phyloP scores from a whole-genome alignment of 1,140 invertebrate species.

The Drosophila biarmipes region DNA sequence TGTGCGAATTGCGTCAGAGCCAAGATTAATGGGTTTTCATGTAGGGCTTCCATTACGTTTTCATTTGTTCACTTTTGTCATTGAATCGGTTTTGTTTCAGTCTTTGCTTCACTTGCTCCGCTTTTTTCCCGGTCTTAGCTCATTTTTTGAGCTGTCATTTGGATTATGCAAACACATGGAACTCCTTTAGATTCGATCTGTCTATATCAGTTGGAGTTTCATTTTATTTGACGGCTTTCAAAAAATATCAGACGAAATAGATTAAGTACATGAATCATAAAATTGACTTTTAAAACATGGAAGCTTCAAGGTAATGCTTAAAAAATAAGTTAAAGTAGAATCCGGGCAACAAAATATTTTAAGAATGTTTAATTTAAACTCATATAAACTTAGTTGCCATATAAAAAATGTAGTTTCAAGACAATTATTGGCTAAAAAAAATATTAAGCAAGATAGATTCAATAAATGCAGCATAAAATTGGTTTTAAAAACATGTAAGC shows the following conservation, averaged over 20 bases:
- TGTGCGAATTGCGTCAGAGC: slow-evolving; percentile 55
- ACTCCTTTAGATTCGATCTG: slow-evolving; percentile 3
- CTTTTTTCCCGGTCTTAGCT: slow-evolving; percentile 8
- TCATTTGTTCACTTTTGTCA: slow-evolving; percentile 64
- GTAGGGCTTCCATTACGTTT: slow-evolving; percentile 54
- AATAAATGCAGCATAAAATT: no score
- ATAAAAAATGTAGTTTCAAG: no score
- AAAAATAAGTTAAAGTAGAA: not conserved
- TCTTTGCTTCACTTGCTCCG: slow-evolving; percentile 18
- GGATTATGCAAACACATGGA: slow-evolving; percentile 52
- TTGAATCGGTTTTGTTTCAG: slow-evolving; percentile 50
- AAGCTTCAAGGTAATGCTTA: no score
- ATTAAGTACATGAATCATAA: not conserved
- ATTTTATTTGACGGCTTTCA: slow-evolving; percentile 3
- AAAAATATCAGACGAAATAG: not conserved
- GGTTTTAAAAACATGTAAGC: no score
- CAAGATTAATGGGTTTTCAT: slow-evolving; percentile 70
- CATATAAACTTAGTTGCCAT: no score
- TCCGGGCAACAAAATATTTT: no score
- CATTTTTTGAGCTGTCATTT: slow-evolving; percentile 14
- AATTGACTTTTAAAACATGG: no score
- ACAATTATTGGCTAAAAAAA: no score
- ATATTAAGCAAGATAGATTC: no score
- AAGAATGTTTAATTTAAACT: not conserved
- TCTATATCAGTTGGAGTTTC: slow-evolving; percentile 26